Conservation (phyloP, 2,888 invertebrate genomes). For the Marasmarcha lunaedactyla region DNA sequence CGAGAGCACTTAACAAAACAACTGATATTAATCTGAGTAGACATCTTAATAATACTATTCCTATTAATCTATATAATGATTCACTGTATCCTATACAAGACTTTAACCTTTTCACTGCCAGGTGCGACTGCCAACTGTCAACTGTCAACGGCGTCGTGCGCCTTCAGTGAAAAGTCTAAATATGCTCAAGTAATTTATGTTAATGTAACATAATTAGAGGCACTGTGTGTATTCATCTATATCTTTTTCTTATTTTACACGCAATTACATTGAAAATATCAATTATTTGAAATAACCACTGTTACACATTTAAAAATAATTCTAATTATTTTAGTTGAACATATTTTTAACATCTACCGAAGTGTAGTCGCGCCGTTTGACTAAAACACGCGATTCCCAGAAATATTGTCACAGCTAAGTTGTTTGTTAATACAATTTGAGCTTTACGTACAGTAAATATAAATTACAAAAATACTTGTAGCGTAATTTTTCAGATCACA, state of each 20-base stretch:
- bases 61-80: conserved; percentile 46
- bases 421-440: background rate
- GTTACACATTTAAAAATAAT: background rate
- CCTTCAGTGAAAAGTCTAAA: conserved; percentile 57
- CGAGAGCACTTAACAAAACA: conserved; percentile 30
- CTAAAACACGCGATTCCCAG: background rate
- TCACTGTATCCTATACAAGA: conserved; percentile 54
- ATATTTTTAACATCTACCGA: background rate
- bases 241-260: conserved; percentile 53
- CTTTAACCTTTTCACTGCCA: conserved; percentile 54
- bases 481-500: conserved; percentile 64
- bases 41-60: conserved; percentile 43
- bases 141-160: no score
- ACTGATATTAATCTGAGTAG: conserved; percentile 30
- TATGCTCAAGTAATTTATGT: conserved; percentile 66
- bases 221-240: conserved; percentile 69
- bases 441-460: conserved; percentile 41
- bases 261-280: conserved; percentile 30
- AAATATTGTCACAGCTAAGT: background rate
- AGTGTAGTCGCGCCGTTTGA: background rate
- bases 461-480: conserved; percentile 66
- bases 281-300: background rate
- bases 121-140: conserved; percentile 11
- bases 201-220: conserved; percentile 72
- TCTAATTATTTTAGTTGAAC: background rate